Evolutionary conservation across 2,113 vertebrate genomes (phyloP).

Genomic region (Cottus gobio): DNA sequence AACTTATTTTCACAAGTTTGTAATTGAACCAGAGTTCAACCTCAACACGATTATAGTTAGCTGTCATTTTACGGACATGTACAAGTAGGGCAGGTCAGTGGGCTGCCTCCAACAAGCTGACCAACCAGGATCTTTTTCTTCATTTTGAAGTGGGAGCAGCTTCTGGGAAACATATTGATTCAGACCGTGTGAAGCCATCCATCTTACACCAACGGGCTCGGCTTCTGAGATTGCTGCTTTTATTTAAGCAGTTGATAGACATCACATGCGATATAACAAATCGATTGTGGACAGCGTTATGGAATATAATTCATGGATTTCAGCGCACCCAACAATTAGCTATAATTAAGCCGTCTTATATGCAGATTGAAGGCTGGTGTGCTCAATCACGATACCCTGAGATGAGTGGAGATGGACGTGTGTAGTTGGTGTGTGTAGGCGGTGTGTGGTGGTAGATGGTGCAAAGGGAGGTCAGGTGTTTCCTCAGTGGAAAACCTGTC

Average conservation of each 20-base stretch:
- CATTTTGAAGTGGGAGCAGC: constrained; percentile 15
- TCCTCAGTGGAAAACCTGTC: constrained; percentile 56
- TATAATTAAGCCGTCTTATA: constrained; percentile 64
- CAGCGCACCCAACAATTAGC: constrained; percentile 33
- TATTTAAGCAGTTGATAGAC: constrained; percentile 59
- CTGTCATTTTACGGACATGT: too few relatives aligned
- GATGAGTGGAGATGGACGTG: constrained; percentile 44
- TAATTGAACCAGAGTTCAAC: not conserved
- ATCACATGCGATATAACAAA: constrained; percentile 63
- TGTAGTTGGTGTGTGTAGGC: constrained; percentile 52
- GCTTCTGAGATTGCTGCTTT: constrained; percentile 28
- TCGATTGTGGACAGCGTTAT: constrained; percentile 49
- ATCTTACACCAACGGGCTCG: constrained; percentile 39
- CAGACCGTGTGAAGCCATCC: constrained; percentile 44
- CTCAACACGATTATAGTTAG: not conserved
- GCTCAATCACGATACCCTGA: constrained; percentile 47
- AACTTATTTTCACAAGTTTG: too few relatives aligned
- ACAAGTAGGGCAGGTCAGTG: not conserved
- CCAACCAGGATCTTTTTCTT: constrained; percentile 25
- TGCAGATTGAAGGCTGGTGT: constrained; percentile 54
- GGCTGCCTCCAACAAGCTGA: constrained; percentile 7
- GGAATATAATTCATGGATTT: constrained; percentile 65
- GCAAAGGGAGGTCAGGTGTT: constrained; percentile 34
- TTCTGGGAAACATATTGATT: constrained; percentile 60
- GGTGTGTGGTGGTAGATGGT: not conserved